phyloP scores from a whole-genome alignment of 2,113 vertebrate species.

The Tretioscincus oriximinensis region DNA sequence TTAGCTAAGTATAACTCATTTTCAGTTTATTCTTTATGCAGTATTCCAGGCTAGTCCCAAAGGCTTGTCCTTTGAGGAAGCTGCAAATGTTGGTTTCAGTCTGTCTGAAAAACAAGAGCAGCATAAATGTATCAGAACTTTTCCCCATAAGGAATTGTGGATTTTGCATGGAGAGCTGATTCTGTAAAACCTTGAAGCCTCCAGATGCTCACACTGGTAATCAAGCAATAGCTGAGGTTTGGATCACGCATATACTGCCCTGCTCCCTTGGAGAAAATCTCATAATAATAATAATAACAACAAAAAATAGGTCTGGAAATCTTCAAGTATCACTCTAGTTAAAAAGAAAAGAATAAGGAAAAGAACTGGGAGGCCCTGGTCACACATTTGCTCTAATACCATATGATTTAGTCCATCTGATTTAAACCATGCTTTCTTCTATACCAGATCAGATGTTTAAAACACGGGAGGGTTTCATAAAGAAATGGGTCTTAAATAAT shows the following conservation, averaged over 20 bases:
- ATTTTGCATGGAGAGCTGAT: background rate
- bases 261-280: background rate
- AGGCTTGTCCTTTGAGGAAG: background rate
- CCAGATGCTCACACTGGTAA: background rate
- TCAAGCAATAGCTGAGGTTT: background rate
- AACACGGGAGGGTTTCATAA: too few relatives aligned
- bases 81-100: slow-evolving; percentile 2
- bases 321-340: background rate
- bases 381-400: too few relatives aligned
- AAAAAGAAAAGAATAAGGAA: too few relatives aligned
- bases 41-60: background rate
- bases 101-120: background rate
- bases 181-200: background rate
- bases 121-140: slow-evolving; percentile 5
- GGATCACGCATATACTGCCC: too few relatives aligned
- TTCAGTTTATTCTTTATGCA: background rate
- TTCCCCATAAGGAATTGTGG: background rate
- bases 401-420: too few relatives aligned
- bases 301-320: background rate
- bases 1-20: background rate
- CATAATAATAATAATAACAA: background rate
- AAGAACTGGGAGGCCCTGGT: too few relatives aligned
- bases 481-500: too few relatives aligned
- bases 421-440: too few relatives aligned
- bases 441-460: too few relatives aligned